Conservation (phyloP, 2,888 invertebrate species). For the Dicroscelio sp. region DNA sequence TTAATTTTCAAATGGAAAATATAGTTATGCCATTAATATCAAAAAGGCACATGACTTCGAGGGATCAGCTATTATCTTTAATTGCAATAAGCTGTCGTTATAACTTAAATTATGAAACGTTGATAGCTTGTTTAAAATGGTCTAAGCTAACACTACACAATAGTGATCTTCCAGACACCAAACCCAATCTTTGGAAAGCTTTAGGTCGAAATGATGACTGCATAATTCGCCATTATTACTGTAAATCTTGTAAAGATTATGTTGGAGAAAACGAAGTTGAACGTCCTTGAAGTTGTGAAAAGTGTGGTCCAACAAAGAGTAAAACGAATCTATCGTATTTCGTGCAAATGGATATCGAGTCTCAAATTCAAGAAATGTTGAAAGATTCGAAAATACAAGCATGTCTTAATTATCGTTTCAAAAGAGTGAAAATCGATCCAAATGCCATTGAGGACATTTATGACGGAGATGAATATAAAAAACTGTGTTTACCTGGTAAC, state of each 20-base stretch:
- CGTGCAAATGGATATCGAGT: no score
- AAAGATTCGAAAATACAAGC: no score
- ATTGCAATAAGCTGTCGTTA: not conserved
- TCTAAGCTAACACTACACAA: not conserved
- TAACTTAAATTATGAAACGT: not conserved
- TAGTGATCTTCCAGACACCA: not conserved
- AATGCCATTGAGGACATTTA: no score
- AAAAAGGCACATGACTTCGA: not conserved
- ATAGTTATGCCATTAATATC: not conserved
- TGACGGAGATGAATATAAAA: no score
- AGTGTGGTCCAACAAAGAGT: no score
- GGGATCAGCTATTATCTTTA: not conserved
- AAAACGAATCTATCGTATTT: no score
- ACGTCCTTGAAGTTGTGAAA: no score
- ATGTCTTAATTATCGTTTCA: no score
- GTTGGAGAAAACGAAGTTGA: not conserved
- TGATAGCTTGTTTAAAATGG: not conserved
- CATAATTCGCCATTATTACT: not conserved
- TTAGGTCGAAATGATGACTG: not conserved
- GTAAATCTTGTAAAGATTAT: not conserved
- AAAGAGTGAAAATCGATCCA: no score
- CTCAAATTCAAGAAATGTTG: no score
- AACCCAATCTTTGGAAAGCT: not conserved
- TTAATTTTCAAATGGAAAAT: not conserved
- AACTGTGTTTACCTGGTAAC: no score